Percentiles rank a stretch among this genome's conserved stretches.
These are phyloP conservation scores for Chaunax sp. DNA, from an alignment of 2,797 vertebrate species.

Conservation along the genomic window DNA sequence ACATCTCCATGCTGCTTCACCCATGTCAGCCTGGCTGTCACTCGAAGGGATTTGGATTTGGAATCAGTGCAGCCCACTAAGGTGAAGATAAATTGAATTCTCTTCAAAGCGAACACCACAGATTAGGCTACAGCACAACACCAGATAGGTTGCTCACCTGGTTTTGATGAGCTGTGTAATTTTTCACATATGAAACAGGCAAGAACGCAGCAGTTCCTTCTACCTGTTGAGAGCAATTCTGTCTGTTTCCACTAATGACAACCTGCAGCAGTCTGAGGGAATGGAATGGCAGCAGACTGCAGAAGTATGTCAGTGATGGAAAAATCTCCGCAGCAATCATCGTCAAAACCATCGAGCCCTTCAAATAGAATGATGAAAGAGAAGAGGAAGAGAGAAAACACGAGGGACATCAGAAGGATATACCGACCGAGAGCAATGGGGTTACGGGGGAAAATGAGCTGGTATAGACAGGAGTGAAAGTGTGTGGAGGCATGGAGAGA, in stretches of 20 bases:
- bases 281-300: slow-evolving; percentile 36
- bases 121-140: slow-evolving; percentile 1
- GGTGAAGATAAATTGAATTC: slow-evolving; percentile 38
- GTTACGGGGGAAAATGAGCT: slow-evolving; percentile 7
- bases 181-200: neutral
- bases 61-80: slow-evolving; percentile 12
- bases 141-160: no score
- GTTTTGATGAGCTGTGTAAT: no score
- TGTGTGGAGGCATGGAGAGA: neutral
- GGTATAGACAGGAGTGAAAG: slow-evolving; percentile 10
- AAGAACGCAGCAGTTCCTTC: neutral
- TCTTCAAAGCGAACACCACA: slow-evolving; percentile 33
- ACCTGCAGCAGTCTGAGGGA: slow-evolving; percentile 13
- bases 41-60: slow-evolving; percentile 31
- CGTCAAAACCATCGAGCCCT: slow-evolving; percentile 23
- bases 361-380: slow-evolving; percentile 54
- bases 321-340: slow-evolving; percentile 47
- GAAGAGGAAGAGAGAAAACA: slow-evolving; percentile 20
- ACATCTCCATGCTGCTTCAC: neutral
- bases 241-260: slow-evolving; percentile 3
- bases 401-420: slow-evolving; percentile 16
- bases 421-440: slow-evolving; percentile 21
- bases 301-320: slow-evolving; percentile 43
- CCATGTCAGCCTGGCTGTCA: slow-evolving; percentile 39
- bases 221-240: slow-evolving; percentile 10